Evolutionary conservation across 92 coral and sea anemone species (phyloP).

Genomic region (Porites rus): DNA sequence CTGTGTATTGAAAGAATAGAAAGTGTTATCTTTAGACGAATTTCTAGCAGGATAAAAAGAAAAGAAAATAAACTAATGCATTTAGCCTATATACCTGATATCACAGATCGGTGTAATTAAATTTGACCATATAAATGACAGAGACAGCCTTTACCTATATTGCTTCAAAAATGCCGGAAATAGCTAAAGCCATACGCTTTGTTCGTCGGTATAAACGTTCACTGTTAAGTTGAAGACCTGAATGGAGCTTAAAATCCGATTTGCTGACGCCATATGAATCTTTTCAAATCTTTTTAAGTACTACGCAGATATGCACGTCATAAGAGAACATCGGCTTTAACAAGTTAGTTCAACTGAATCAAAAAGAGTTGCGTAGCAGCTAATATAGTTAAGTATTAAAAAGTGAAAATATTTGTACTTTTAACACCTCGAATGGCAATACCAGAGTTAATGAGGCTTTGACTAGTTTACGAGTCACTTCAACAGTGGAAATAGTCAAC

Average conservation of each 20-base stretch:
- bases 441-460: conserved; percentile 21
- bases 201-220: not conserved
- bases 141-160: conserved; percentile 9
- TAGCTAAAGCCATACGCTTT: not conserved
- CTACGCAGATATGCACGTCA: conserved; percentile 7
- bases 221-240: not conserved
- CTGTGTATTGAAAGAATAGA: not conserved
- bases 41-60: conserved; percentile 12
- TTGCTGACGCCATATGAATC: not conserved
- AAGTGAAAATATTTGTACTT: conserved; percentile 34
- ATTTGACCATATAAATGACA: conserved; percentile 5
- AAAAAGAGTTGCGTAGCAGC: not conserved
- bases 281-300: not conserved
- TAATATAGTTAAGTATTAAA: conserved; percentile 37
- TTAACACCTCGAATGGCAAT: not conserved
- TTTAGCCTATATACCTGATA: conserved; percentile 36
- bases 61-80: not conserved
- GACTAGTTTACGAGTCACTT: conserved; percentile 12
- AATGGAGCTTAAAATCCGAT: not conserved
- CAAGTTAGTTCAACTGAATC: not conserved
- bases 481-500: not conserved
- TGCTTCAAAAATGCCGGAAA: conserved; percentile 37
- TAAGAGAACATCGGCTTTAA: not conserved
- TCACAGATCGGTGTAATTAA: conserved; percentile 28
- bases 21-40: not conserved